These are phyloP conservation scores for Ichneumoninae sp. DNA, from an alignment of 2,888 invertebrate species.

Conservation along the genomic window DNA sequence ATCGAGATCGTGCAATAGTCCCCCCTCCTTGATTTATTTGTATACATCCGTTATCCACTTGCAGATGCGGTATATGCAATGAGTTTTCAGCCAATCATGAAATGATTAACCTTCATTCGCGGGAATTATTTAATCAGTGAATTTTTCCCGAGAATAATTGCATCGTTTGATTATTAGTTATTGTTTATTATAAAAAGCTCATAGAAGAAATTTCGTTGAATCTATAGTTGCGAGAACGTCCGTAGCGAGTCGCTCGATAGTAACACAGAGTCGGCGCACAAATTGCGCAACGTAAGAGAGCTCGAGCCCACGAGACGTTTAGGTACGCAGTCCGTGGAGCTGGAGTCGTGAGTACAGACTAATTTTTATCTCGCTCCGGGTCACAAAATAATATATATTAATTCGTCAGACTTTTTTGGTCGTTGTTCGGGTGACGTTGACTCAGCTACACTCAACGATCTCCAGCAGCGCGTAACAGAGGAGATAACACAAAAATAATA, in stretches of 20 bases:
- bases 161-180: background rate
- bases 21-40: too few relatives aligned
- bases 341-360: slow-evolving; percentile 75
- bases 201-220: background rate
- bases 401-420: slow-evolving; percentile 9
- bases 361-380: slow-evolving; percentile 69
- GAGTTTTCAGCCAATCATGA: too few relatives aligned
- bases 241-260: slow-evolving; percentile 26
- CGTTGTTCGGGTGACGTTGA: slow-evolving; percentile 15
- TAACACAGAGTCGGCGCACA: slow-evolving; percentile 18
- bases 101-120: too few relatives aligned
- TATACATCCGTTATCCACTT: too few relatives aligned
- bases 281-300: slow-evolving; percentile 49
- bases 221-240: slow-evolving; percentile 12
- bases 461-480: slow-evolving; percentile 13
- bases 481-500: slow-evolving; percentile 12
- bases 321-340: slow-evolving; percentile 76
- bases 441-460: background rate
- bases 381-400: slow-evolving; percentile 53
- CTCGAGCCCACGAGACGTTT: slow-evolving; percentile 36
- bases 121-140: background rate
- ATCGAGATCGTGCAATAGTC: too few relatives aligned
- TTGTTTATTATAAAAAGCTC: background rate
- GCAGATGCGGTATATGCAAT: too few relatives aligned
- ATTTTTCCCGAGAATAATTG: background rate